Percentiles rank a stretch among this genome's conserved stretches.
Conservation (phyloP, 1,140 invertebrate species). For the Psix sp. region DNA sequence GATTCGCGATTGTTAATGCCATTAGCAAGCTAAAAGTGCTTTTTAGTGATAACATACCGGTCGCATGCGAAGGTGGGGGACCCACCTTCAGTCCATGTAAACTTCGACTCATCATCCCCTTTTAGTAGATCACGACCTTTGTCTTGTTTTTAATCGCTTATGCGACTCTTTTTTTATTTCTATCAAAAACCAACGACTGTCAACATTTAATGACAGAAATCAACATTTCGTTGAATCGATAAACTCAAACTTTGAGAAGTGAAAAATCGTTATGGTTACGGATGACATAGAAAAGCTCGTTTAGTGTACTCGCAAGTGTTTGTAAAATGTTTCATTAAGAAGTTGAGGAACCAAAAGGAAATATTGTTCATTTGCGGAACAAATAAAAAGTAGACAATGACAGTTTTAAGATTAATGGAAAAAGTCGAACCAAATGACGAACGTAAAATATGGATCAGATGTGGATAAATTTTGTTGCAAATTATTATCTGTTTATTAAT, state of each 20-base stretch:
- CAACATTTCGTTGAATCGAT: background rate
- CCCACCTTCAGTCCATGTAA: conserved; percentile 47
- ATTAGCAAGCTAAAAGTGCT: conserved; percentile 58
- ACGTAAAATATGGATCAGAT: no score
- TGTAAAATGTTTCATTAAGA: no score
- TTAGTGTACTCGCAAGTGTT: background rate
- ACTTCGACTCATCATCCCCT: conserved; percentile 50
- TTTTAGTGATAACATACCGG: conserved; percentile 64
- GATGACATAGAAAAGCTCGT: background rate
- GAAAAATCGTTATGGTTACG: background rate
- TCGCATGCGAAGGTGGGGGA: conserved; percentile 56
- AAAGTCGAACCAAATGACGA: no score
- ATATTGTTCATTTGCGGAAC: no score
- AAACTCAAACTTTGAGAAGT: background rate
- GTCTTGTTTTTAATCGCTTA: no score
- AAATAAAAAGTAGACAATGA: no score
- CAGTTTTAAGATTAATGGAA: no score
- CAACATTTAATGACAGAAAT: background rate
- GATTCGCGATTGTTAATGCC: conserved; percentile 47
- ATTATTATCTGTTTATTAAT: conserved; percentile 29
- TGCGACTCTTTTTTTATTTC: conserved; percentile 15
- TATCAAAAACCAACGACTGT: background rate
- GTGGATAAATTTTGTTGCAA: no score
- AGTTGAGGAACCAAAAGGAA: no score
- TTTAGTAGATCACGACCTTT: conserved; percentile 56